phyloP scores from a whole-genome alignment of 2,797 vertebrate genomes.

The Cossypha dichroa region DNA sequence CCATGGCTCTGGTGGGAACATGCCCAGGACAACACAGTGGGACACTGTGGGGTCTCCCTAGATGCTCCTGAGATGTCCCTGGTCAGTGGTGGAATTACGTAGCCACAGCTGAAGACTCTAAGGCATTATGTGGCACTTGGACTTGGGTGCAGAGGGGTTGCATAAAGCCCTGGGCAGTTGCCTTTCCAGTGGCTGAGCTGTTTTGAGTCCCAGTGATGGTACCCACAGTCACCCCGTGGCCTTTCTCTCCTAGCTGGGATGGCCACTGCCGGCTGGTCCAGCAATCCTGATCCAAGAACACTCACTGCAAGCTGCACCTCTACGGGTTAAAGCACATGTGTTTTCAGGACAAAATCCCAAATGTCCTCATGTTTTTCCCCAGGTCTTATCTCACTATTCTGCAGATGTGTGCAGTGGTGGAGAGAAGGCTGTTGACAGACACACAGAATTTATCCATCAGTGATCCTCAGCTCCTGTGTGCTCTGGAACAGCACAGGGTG shows the following conservation, averaged over 20 bases:
- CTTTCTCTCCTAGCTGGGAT: neutral
- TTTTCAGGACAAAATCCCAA: neutral
- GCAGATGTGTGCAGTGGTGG: neutral
- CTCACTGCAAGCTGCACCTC: neutral
- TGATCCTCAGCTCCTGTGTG: neutral
- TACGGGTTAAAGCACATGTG: rapidly evolving
- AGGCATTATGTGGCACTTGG: neutral
- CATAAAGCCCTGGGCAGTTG: neutral
- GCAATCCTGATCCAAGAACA: neutral
- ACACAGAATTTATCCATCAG: rapidly evolving
- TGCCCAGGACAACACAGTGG: rapidly evolving
- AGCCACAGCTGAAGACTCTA: neutral
- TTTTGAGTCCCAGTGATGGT: neutral
- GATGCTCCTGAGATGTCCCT: neutral
- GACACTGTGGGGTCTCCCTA: neutral
- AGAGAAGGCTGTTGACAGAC: neutral
- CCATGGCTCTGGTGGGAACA: neutral
- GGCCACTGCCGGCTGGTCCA: neutral
- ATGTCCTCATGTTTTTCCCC: neutral
- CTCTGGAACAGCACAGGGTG: neutral
- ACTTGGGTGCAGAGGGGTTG: neutral
- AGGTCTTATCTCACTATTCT: neutral
- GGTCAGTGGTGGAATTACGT: rapidly evolving
- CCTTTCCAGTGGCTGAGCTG: neutral
- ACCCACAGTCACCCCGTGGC: neutral